Evolutionary conservation across 2,888 invertebrate species (phyloP).

Genomic region (Monochamus alternatus): DNA sequence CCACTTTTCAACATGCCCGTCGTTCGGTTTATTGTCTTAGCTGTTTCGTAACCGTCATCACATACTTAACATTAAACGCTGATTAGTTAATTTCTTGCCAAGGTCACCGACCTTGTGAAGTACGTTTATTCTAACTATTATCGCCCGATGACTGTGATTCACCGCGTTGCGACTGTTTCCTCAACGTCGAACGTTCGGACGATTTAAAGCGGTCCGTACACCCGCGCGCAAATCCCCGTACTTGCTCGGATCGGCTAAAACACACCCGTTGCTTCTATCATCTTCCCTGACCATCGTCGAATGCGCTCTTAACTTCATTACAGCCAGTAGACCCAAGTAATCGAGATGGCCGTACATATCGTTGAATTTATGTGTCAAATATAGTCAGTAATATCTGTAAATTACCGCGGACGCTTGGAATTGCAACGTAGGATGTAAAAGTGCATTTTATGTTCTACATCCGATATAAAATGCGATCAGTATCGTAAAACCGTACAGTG

Average conservation of each 20-base stretch:
- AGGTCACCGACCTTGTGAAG: slow-evolving; percentile 51
- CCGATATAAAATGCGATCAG: not conserved
- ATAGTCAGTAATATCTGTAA: not conserved
- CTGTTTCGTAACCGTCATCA: slow-evolving; percentile 18
- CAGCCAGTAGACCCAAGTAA: too few relatives aligned
- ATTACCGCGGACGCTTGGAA: not conserved
- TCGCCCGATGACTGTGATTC: slow-evolving; percentile 45
- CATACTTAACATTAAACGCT: slow-evolving; percentile 9
- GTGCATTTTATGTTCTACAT: slow-evolving; percentile 6
- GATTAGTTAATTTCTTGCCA: slow-evolving; percentile 44
- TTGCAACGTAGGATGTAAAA: not conserved
- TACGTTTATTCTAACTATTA: slow-evolving; percentile 46
- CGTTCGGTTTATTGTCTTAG: not conserved
- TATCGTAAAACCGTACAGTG: not conserved
- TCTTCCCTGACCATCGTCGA: not conserved
- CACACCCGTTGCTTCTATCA: not conserved
- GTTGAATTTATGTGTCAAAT: too few relatives aligned
- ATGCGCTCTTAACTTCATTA: not conserved
- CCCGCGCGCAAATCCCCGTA: not conserved
- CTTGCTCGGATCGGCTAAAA: not conserved
- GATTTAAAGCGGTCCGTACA: not conserved
- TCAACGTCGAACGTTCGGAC: not conserved
- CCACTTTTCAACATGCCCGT: not conserved
- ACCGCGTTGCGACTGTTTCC: slow-evolving; percentile 19
- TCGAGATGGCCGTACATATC: too few relatives aligned